Percentiles rank a stretch among this genome's conserved stretches.
Evolutionary conservation across 2,797 vertebrate species (phyloP).

Genomic region (Linurgus olivaceus): DNA sequence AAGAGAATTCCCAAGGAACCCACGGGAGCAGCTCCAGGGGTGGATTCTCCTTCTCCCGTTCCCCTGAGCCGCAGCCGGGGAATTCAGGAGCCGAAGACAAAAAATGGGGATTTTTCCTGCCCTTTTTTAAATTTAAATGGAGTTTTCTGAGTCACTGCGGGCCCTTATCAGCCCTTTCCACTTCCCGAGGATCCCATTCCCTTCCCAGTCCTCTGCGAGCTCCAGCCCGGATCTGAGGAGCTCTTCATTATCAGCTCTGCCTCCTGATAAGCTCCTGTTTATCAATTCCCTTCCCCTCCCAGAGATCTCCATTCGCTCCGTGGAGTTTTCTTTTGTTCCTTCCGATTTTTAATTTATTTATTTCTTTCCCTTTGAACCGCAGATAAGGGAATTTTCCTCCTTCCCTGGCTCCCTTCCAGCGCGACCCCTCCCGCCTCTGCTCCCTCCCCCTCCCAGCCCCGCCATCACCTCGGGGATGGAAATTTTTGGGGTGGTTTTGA

Average conservation of each 20-base stretch:
- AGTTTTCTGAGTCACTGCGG: neutral
- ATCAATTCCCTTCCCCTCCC: conserved; percentile 12
- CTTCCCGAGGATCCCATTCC: conserved; percentile 50
- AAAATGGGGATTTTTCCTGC: neutral
- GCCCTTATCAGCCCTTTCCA: conserved; percentile 35
- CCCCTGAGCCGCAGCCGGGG: neutral
- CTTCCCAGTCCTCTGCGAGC: neutral
- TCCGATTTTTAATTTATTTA: neutral
- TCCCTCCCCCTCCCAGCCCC: neutral
- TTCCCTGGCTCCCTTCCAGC: neutral
- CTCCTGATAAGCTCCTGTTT: conserved; percentile 53
- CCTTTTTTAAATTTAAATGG: neutral
- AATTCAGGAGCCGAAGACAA: neutral
- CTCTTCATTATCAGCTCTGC: conserved; percentile 41
- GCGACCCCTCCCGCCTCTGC: neutral
- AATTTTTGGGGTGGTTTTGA: neutral
- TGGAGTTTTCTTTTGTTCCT: neutral
- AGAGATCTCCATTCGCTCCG: neutral
- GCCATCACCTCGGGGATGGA: fast-evolving
- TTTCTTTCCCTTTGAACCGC: neutral
- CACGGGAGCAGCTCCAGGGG: neutral
- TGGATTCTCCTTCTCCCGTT: neutral
- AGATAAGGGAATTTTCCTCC: conserved; percentile 30
- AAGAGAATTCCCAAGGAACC: neutral
- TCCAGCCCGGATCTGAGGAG: conserved; percentile 15